Evolutionary conservation across 2,888 invertebrate species (phyloP).

Genomic region (Ferrisia virgata): DNA sequence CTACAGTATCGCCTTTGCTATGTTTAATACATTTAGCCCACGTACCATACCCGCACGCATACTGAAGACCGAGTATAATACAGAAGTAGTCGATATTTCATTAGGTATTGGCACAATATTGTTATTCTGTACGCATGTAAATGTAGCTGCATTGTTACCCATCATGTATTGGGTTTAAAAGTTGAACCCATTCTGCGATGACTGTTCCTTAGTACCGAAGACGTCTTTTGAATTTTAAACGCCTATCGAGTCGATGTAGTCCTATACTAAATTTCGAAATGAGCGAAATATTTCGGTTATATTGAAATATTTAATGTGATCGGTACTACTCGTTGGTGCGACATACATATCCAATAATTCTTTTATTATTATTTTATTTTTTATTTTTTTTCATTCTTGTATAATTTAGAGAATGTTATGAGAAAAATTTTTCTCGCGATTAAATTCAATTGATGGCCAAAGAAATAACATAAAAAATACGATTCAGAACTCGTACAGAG

Average conservation of each 20-base stretch:
- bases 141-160: slow-evolving; percentile 39
- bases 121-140: slow-evolving; percentile 36
- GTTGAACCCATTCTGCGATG: slow-evolving; percentile 8
- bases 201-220: slow-evolving; percentile 11
- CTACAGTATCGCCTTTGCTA: too few species aligned
- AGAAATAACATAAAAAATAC: too few species aligned
- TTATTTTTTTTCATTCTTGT: too few species aligned
- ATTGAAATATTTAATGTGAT: slow-evolving; percentile 19
- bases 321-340: not conserved
- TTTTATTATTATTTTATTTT: too few species aligned
- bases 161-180: slow-evolving; percentile 28
- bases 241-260: not conserved
- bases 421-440: too few species aligned
- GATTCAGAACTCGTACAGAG: too few species aligned
- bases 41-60: too few species aligned
- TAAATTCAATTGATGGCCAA: too few species aligned
- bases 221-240: slow-evolving; percentile 14
- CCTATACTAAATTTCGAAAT: not conserved
- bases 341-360: too few species aligned
- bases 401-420: too few species aligned
- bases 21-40: too few species aligned
- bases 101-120: slow-evolving; percentile 34
- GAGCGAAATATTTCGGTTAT: slow-evolving; percentile 3
- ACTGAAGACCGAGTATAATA: too few species aligned
- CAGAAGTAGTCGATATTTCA: slow-evolving; percentile 32